Base-by-base conservation (phyloP, 2,113 vertebrate species). In the Oxygymnocypris stewartii region DNA sequence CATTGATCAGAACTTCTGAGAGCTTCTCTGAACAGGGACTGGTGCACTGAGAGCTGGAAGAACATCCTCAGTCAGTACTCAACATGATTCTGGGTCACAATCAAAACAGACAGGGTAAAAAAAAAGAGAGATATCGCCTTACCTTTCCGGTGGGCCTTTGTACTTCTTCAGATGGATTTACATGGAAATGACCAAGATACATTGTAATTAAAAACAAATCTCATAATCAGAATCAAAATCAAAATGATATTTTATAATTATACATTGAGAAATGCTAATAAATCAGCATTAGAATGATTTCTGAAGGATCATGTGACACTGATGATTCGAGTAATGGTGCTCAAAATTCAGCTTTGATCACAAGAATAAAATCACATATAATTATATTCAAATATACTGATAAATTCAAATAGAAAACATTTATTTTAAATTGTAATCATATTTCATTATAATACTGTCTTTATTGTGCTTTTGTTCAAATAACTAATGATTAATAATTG, bases 11-110 rank as follows among this genome's bases (percentile, higher is more conserved):
- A 12, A 35, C 73, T 51, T 79, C 63, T 49, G 80, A 25, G 42
- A 59, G 31, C 40, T 31, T 67, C 73, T 82, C 80, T n/a, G 84
- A 81, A 87, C 83, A 73, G 3, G 35, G 37, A 79, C 49, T 13
- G 20, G 71, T 73, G 47, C n/a, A 67, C 47, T 79, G 76, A 71
- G 81, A 14, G 82, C 89, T 90, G 73, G 4, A 82, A 73, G 35
- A 86, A 86, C 59, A 86, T 16, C 28, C 25, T 65, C 31, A 16
- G 35, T 28, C 16, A 69, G 13, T 40, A 80, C 77, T 80, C 20
- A 54, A 12, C 5, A 4, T 59, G n/a, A 23, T 74, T 18, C 47
- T 9, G 25, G 44, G 20, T 87, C 59, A 31, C 57, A 35, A 37
- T 61, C 20, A 54, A 37, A 42, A 79, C 25, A 47, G 23, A n/a